phyloP scores from a whole-genome alignment of 1,140 invertebrate genomes.

The Papilio machaon region DNA sequence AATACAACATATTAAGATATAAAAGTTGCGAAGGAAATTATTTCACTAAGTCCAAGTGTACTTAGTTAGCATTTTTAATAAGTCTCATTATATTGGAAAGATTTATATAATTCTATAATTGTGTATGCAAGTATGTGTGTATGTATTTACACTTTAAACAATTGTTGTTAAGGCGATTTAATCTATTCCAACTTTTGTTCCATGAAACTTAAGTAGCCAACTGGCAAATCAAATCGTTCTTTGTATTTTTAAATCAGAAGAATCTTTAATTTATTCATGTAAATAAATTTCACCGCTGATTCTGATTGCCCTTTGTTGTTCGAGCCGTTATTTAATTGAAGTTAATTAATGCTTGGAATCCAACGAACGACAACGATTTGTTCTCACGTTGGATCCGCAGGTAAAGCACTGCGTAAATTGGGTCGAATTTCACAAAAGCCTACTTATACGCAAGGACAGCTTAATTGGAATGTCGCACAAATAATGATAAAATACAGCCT shows the following conservation, averaged over 20 bases:
- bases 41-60: no score
- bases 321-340: conserved; percentile 9
- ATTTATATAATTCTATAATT: no score
- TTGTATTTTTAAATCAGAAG: background rate
- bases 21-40: no score
- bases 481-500: conserved; percentile 23
- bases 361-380: background rate
- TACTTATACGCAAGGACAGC: conserved; percentile 20
- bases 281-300: background rate
- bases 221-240: background rate
- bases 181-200: no score
- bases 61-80: no score
- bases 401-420: conserved; percentile 11
- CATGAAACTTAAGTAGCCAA: no score
- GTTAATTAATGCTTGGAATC: conserved; percentile 9
- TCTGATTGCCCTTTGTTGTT: conserved; percentile 21
- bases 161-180: no score
- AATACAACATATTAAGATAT: no score
- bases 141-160: no score
- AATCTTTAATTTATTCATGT: conserved; percentile 4
- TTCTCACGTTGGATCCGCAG: conserved; percentile 12
- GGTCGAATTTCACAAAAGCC: conserved; percentile 19
- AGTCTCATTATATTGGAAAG: no score
- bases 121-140: no score
- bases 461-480: conserved; percentile 24